A percentile compares a stretch with the other conserved stretches of the same genome.
phyloP scores from a whole-genome alignment of 2,888 invertebrate species.

The Pterostichus madidus region DNA sequence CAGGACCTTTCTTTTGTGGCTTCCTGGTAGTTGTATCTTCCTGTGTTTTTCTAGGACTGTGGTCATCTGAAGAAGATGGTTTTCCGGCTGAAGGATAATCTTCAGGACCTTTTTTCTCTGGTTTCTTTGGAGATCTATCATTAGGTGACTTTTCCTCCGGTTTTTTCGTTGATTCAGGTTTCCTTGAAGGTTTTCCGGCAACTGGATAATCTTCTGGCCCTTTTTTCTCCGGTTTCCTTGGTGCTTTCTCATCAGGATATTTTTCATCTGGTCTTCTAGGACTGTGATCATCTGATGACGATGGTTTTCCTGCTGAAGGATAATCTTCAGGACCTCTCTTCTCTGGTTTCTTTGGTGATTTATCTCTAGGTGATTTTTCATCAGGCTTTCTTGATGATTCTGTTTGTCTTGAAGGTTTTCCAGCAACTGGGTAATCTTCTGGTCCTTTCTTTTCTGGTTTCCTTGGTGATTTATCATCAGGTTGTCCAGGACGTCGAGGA shows the following conservation, averaged over 20 bases:
- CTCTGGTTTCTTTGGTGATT: conserved; percentile 68
- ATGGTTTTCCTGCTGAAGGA: conserved; percentile 24
- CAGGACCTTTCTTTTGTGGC: conserved; percentile 71
- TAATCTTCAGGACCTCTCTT: conserved; percentile 61
- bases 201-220: conserved; percentile 20
- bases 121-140: conserved; percentile 52
- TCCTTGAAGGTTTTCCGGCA: conserved; percentile 68
- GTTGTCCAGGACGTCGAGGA: conserved; percentile 7
- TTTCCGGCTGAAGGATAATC: conserved; percentile 15
- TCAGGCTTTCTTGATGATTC: neutral
- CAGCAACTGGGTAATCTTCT: conserved; percentile 5
- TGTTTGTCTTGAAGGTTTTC: neutral
- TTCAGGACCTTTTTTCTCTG: conserved; percentile 39
- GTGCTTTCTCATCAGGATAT: neutral
- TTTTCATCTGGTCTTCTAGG: conserved; percentile 1
- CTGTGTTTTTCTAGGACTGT: neutral
- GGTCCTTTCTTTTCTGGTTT: conserved; percentile 6
- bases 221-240: neutral
- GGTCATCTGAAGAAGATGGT: neutral
- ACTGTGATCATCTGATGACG: neutral
- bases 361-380: neutral
- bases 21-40: conserved; percentile 69
- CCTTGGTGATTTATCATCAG: conserved; percentile 7
- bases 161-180: conserved; percentile 66
- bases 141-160: conserved; percentile 32